phyloP scores from a whole-genome alignment of 2,888 invertebrate species.

The Myopa testacea region DNA sequence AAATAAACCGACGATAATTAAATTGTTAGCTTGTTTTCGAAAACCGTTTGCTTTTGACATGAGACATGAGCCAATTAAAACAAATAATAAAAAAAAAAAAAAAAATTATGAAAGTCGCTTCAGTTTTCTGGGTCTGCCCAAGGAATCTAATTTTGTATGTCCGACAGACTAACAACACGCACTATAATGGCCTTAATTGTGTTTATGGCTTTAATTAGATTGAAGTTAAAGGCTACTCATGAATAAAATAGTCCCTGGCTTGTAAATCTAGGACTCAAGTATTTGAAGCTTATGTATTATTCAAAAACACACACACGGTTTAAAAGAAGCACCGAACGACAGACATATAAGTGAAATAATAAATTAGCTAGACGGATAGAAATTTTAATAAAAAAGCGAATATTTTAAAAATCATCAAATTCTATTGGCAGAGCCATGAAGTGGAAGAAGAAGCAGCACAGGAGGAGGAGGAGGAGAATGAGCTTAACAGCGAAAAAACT shows the following conservation, averaged over 20 bases:
- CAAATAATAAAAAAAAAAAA: constrained; percentile 1
- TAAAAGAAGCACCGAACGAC: no score
- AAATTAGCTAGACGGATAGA: not conserved
- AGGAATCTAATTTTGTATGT: no score
- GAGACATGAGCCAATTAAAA: not conserved
- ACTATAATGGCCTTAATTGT: not conserved
- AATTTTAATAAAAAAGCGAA: not conserved
- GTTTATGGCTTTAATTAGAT: constrained; percentile 11
- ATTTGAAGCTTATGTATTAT: not conserved
- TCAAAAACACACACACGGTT: no score
- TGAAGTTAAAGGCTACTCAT: not conserved
- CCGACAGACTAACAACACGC: no score
- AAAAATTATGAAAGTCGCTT: not conserved
- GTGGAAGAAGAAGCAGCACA: no score
- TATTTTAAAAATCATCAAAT: not conserved
- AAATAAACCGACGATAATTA: constrained; percentile 17
- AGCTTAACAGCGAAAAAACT: not conserved
- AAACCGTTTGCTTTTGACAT: not conserved
- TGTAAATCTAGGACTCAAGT: not conserved
- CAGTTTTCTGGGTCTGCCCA: not conserved
- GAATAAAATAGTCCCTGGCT: not conserved
- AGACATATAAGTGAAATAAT: not conserved
- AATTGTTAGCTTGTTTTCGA: not conserved
- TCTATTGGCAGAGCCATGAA: no score
- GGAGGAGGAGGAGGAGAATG: no score